phyloP scores from a whole-genome alignment of 64 coral and sea anemone species.

The Porites australiensis region DNA sequence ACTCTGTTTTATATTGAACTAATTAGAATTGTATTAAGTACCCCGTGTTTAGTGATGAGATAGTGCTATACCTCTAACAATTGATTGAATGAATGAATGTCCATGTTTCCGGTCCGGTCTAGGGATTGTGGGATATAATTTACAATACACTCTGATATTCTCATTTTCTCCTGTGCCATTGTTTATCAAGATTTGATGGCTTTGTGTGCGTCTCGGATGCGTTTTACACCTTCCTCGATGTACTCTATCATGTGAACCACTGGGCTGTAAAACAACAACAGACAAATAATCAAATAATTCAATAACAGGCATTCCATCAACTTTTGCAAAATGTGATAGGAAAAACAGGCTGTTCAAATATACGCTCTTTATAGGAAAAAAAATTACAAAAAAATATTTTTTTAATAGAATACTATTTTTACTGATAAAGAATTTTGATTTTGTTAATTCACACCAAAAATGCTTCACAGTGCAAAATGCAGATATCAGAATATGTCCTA shows the following conservation, averaged over 20 bases:
- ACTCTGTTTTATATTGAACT: background rate
- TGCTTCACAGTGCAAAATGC: too few relatives aligned
- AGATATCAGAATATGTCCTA: too few relatives aligned
- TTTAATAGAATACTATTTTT: too few relatives aligned
- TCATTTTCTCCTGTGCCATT: background rate
- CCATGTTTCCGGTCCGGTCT: conserved; percentile 18
- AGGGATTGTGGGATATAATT: background rate
- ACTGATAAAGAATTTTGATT: too few relatives aligned
- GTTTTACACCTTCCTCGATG: conserved; percentile 63
- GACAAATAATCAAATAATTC: background rate
- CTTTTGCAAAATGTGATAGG: background rate
- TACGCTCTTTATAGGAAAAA: too few relatives aligned
- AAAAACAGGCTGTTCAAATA: too few relatives aligned
- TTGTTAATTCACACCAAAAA: too few relatives aligned
- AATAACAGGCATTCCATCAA: background rate
- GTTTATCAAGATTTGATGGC: background rate
- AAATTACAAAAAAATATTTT: too few relatives aligned
- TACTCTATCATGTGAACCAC: conserved; percentile 72
- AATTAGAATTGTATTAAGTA: background rate
- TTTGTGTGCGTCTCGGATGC: conserved; percentile 52
- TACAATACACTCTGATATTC: conserved; percentile 2
- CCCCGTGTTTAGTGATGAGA: conserved; percentile 4
- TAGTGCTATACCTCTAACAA: background rate
- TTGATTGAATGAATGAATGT: background rate
- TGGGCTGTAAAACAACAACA: conserved; percentile 58